These are phyloP conservation scores for Trichosurus vulpecula DNA, from an alignment of 2,797 vertebrate genomes.

Conservation along the genomic window DNA sequence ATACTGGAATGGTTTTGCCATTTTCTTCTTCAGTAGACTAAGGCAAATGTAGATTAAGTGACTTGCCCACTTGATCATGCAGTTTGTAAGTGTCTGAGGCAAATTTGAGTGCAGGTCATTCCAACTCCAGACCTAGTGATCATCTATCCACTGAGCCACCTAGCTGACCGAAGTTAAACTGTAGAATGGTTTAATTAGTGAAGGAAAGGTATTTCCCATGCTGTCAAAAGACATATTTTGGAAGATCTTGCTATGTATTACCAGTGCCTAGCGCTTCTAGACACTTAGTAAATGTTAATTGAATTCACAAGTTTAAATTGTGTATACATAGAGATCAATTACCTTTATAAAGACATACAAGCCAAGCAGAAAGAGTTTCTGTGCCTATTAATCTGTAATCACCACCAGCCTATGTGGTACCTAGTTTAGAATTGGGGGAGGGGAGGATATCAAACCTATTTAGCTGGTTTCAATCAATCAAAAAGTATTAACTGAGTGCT, in stretches of 20 bases:
- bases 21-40: not conserved
- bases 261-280: not conserved
- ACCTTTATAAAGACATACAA: slow-evolving; percentile 60
- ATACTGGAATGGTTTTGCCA: not conserved
- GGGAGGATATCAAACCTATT: slow-evolving; percentile 34
- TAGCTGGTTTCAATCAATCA: slow-evolving; percentile 12
- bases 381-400: slow-evolving; percentile 52
- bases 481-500: slow-evolving; percentile 33
- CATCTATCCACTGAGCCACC: not conserved
- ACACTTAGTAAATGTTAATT: slow-evolving; percentile 47
- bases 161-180: not conserved
- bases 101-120: not conserved
- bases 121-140: not conserved
- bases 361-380: slow-evolving; percentile 39
- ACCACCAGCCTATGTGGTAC: slow-evolving; percentile 20
- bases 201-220: not conserved
- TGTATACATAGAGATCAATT: slow-evolving; percentile 67
- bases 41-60: not conserved
- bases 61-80: not conserved
- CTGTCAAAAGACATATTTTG: not conserved
- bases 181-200: not conserved
- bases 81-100: not conserved
- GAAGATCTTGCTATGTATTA: not conserved
- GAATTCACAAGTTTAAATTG: slow-evolving; percentile 63
- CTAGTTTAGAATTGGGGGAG: slow-evolving; percentile 39